Evolutionary conservation across 2,888 invertebrate genomes (phyloP).

Genomic region (Unio delphinus): DNA sequence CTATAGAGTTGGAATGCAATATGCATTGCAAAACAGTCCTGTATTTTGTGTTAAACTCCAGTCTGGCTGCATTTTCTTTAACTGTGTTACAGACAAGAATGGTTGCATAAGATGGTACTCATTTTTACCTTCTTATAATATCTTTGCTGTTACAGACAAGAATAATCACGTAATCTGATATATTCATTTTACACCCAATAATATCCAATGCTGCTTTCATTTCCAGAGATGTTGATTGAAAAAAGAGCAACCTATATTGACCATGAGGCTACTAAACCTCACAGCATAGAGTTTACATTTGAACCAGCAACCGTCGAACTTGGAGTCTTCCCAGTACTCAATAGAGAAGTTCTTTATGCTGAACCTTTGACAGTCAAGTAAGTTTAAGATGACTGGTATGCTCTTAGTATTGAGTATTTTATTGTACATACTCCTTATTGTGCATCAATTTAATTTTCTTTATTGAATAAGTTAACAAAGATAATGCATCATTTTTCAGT

Average conservation of each 20-base stretch:
- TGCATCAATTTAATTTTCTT: too few species aligned
- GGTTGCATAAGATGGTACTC: too few species aligned
- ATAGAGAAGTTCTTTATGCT: constrained; percentile 82
- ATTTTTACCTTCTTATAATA: too few species aligned
- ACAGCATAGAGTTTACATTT: constrained; percentile 76
- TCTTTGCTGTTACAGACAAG: too few species aligned
- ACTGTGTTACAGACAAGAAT: too few species aligned
- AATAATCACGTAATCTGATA: not conserved
- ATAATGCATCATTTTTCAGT: too few species aligned
- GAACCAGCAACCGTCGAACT: constrained; percentile 73
- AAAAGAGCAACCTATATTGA: constrained; percentile 76
- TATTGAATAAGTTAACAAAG: too few species aligned
- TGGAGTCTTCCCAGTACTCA: constrained; percentile 86
- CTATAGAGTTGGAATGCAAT: too few species aligned
- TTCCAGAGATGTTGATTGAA: constrained; percentile 74
- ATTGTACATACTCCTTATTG: not conserved
- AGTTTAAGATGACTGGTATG: constrained; percentile 24
- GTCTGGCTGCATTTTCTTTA: too few species aligned
- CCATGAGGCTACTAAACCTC: constrained; percentile 86
- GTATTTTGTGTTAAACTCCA: too few species aligned
- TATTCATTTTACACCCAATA: not conserved
- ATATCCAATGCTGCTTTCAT: constrained; percentile 1
- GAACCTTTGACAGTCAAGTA: constrained; percentile 80
- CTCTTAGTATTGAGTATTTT: not conserved
- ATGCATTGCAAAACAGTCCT: too few species aligned